A percentile compares a stretch with the other conserved stretches of the same genome.
Evolutionary conservation across 2,797 vertebrate species (phyloP).

Genomic region (Acrocephalus scirpaceus): DNA sequence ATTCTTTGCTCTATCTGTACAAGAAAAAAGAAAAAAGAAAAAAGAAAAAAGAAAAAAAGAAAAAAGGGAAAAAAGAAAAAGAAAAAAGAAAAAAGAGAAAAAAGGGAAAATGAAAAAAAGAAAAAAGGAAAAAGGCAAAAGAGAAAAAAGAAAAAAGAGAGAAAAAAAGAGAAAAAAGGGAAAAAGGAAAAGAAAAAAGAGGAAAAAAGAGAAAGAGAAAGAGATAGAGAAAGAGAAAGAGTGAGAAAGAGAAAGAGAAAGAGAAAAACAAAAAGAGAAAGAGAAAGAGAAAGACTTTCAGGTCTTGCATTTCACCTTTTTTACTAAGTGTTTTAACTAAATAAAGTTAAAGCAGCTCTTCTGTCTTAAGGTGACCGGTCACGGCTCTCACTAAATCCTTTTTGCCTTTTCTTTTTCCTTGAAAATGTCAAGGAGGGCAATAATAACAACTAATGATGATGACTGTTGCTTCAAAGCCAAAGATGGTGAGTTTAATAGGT

Average conservation of each 20-base stretch:
- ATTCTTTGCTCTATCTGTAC: background rate
- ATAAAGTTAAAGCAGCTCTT: background rate
- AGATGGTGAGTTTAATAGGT: conserved; percentile 32
- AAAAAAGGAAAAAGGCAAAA: too few species aligned
- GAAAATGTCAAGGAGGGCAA: conserved; percentile 19
- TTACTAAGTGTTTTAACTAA: background rate
- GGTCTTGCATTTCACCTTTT: background rate
- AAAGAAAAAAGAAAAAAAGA: too few species aligned
- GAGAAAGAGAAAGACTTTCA: background rate
- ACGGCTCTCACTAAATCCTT: background rate
- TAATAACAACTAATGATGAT: conserved; percentile 55
- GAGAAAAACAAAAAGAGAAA: too few species aligned
- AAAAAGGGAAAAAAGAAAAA: too few species aligned
- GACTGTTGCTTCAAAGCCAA: conserved; percentile 17
- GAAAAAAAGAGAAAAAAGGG: too few species aligned
- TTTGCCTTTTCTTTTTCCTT: background rate
- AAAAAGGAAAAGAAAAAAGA: too few species aligned
- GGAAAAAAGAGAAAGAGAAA: too few species aligned
- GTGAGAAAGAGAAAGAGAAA: background rate
- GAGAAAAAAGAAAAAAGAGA: too few species aligned
- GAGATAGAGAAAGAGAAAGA: too few species aligned
- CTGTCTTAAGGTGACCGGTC: background rate
- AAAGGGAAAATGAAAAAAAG: too few species aligned
- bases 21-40: fast-evolving
- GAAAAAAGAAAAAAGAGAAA: too few species aligned